phyloP scores from a whole-genome alignment of 2,888 invertebrate species.

The Dicycla oo region DNA sequence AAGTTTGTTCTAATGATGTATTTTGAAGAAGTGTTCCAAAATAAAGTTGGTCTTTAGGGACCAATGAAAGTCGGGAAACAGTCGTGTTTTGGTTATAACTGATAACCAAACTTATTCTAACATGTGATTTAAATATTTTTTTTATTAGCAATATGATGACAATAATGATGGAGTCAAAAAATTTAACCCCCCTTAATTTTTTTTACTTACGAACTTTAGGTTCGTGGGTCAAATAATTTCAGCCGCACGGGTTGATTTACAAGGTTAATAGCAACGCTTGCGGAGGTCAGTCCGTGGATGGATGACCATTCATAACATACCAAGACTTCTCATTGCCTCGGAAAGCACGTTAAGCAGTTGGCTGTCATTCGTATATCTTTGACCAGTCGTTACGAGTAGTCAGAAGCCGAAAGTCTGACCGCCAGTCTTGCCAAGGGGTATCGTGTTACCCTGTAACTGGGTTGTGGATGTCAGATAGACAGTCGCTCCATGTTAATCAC shows the following conservation, averaged over 20 bases:
- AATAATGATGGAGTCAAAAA: background rate
- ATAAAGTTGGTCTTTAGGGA: constrained; percentile 40
- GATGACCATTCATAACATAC: background rate
- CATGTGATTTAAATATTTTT: constrained; percentile 11
- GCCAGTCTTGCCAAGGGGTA: background rate
- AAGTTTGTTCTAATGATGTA: constrained; percentile 33
- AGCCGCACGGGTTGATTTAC: too few species aligned
- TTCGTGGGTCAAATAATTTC: too few species aligned
- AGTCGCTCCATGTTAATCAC: background rate
- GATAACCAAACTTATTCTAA: constrained; percentile 8
- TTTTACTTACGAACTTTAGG: too few species aligned
- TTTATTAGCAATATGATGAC: too few species aligned
- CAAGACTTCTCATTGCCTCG: background rate
- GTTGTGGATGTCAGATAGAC: background rate
- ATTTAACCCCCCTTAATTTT: too few species aligned
- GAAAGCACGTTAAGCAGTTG: too few species aligned
- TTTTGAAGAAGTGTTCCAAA: constrained; percentile 31
- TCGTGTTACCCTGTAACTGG: background rate
- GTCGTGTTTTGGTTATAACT: constrained; percentile 15
- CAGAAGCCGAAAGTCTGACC: background rate
- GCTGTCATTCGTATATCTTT: background rate
- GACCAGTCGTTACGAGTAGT: too few species aligned
- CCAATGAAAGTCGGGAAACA: constrained; percentile 28
- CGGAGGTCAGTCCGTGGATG: background rate
- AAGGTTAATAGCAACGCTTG: background rate